Evolutionary conservation across 2,888 invertebrate species (phyloP), one percentile per base, ranked within the genome.

Genomic region (Agonum fuliginosum): DNA sequence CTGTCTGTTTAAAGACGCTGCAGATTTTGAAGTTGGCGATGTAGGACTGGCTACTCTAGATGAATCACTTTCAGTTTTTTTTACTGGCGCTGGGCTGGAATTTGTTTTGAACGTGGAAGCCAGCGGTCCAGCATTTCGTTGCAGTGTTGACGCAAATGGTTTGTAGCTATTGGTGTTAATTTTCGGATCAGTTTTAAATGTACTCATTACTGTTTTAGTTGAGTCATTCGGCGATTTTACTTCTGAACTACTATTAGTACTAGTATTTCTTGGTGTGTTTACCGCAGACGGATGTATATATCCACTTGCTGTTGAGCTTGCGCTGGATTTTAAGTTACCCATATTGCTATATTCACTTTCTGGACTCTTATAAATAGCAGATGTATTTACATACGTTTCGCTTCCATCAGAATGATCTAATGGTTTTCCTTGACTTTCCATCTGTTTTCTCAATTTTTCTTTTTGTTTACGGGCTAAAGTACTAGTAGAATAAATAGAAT

Each of bases 401-500:
- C 85, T 81, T 0, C 86, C 83, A 73, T 80, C 79, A 0, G 80
- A 87, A 86, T 72, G 81, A 48, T 77, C 81, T 46, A 43, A 73
- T 17, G 37, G 79, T 79, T 78, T 78, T 58, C 62, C 80, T 80
- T 43, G 80, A 80, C 27, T 81, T 84, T 86, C 86, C 62, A 86
- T 86, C 78, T 79, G 51, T 12, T 86, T 87, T 75, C 82, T 84
- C 65, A 86, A 87, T 46, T 86, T 85, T 80, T 88, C 88, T 80
- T 90, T 89, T 82, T 91, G 91, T 82, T 91, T 92, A 75, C 91
- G 88, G 0, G 91, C 89, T 1, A 94, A 85, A 0, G 93, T 93
- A 0, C 93, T 92, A 0, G 93, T 93, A 0, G 95, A 95, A 84
- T 96, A 96, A 81, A 96, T 95, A 0, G 95, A 95, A 82, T 96